phyloP scores from a whole-genome alignment of 2,797 vertebrate species.

The Euphonia xanthogaster region DNA sequence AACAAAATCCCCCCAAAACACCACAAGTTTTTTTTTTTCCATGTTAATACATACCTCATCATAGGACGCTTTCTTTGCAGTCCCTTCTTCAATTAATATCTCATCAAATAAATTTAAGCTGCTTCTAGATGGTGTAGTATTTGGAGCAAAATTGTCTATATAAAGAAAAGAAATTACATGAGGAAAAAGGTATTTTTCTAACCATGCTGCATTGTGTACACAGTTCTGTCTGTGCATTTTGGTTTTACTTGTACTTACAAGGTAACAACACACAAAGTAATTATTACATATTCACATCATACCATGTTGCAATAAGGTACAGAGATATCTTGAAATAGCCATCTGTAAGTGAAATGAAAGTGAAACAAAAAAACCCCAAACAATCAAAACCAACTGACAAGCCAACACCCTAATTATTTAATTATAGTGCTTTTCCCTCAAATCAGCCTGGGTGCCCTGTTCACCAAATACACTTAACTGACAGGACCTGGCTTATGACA shows the following conservation, averaged over 20 bases:
- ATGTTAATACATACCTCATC: slow-evolving; percentile 79
- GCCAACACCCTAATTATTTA: neutral
- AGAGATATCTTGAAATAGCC: neutral
- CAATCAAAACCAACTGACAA: neutral
- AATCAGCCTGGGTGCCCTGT: neutral
- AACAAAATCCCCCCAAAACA: accelerated
- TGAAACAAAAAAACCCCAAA: neutral
- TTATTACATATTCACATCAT: neutral
- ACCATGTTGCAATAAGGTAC: neutral
- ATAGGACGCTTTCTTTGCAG: slow-evolving; percentile 85
- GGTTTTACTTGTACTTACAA: neutral
- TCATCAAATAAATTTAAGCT: slow-evolving; percentile 96
- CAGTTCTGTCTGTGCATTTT: neutral
- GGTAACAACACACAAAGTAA: neutral
- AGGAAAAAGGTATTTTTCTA: neutral
- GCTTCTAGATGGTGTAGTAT: slow-evolving; percentile 70
- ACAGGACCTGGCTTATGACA: neutral
- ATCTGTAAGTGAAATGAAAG: neutral
- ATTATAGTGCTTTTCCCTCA: neutral
- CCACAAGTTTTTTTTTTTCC: neutral
- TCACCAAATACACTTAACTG: neutral
- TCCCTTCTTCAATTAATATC: slow-evolving; percentile 90
- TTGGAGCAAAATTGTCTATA: slow-evolving; percentile 70
- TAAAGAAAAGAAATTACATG: neutral
- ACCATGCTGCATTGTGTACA: neutral